phyloP scores from a whole-genome alignment of 2,888 invertebrate genomes.

The Xylota sylvarum region DNA sequence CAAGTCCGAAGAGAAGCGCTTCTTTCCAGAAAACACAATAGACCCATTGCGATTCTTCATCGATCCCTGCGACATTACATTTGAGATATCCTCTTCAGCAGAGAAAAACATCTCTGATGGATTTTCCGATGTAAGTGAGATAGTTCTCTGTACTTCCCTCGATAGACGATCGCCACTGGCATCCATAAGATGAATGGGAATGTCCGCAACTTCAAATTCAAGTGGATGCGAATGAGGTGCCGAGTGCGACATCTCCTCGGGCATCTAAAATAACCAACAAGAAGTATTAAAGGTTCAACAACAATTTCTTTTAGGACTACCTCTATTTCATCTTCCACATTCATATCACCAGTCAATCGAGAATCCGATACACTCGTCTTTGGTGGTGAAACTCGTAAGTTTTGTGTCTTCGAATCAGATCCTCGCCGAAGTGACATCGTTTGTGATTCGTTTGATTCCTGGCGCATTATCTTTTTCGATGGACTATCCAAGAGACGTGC shows the following conservation, averaged over 20 bases:
- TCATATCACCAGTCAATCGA: constrained; percentile 89
- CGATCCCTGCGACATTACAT: constrained; percentile 83
- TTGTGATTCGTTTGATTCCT: constrained; percentile 85
- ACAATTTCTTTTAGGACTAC: constrained; percentile 77
- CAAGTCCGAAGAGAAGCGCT: constrained; percentile 84
- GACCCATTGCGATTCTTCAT: constrained; percentile 83
- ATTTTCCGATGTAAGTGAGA: constrained; percentile 95
- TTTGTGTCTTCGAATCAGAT: constrained; percentile 82
- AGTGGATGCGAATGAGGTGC: constrained; percentile 84
- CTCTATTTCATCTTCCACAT: constrained; percentile 86
- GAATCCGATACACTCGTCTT: constrained; percentile 95
- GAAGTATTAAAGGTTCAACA: constrained; percentile 4
- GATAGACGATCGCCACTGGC: constrained; percentile 81
- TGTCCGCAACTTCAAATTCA: constrained; percentile 84
- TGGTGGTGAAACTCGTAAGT: constrained; percentile 86
- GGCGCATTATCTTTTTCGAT: constrained; percentile 82
- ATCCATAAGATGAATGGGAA: constrained; percentile 80
- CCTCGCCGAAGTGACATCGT: constrained; percentile 87
- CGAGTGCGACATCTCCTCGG: constrained; percentile 85
- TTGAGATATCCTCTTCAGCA: constrained; percentile 93
- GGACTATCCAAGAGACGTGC: constrained; percentile 91
- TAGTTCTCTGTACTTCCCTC: constrained; percentile 89
- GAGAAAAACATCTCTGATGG: constrained; percentile 97
- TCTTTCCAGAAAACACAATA: constrained; percentile 83
- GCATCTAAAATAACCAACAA: constrained; percentile 79